Evolutionary conservation across 2,888 invertebrate species (phyloP).

Genomic region (Leucophenga maculata): DNA sequence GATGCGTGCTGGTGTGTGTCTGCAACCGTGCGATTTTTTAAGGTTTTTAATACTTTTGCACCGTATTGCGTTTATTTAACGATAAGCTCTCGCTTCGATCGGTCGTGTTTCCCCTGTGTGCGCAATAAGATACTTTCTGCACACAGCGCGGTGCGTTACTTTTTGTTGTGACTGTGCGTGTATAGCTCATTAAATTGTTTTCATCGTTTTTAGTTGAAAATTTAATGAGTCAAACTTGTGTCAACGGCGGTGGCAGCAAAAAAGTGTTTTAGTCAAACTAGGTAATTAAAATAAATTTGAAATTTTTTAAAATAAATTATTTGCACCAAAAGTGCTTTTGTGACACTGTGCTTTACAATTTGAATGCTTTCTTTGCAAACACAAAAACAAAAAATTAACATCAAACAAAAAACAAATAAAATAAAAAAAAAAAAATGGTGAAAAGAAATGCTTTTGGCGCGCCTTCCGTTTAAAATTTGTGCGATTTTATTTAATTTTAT

Average conservation of each 20-base stretch:
- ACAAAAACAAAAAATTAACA: neutral
- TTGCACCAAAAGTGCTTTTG: neutral
- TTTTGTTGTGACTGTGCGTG: constrained; percentile 33
- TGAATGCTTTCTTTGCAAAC: constrained; percentile 36
- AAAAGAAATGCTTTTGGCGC: constrained; percentile 14
- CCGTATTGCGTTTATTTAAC: constrained; percentile 65
- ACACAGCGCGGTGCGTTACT: constrained; percentile 19
- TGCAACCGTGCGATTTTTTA: constrained; percentile 42
- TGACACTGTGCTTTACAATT: constrained; percentile 23
- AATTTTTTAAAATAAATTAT: neutral
- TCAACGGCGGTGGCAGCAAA: constrained; percentile 1
- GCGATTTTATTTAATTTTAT: neutral
- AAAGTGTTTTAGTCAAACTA: constrained; percentile 34
- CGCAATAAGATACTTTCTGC: constrained; percentile 33
- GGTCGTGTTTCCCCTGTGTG: constrained; percentile 54
- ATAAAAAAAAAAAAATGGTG: constrained; percentile 26
- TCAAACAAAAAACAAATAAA: constrained; percentile 14
- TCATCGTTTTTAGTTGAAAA: constrained; percentile 31
- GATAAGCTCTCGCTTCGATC: constrained; percentile 70
- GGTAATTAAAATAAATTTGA: no score
- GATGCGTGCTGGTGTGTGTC: constrained; percentile 47
- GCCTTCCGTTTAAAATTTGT: constrained; percentile 34
- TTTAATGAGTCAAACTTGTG: constrained; percentile 42
- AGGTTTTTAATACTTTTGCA: constrained; percentile 49
- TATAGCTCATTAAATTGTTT: constrained; percentile 19